A percentile compares a stretch with the other conserved stretches of the same genome.
Evolutionary conservation across 2,113 vertebrate genomes (phyloP).

Genomic region (Syrrhaptes paradoxus): DNA sequence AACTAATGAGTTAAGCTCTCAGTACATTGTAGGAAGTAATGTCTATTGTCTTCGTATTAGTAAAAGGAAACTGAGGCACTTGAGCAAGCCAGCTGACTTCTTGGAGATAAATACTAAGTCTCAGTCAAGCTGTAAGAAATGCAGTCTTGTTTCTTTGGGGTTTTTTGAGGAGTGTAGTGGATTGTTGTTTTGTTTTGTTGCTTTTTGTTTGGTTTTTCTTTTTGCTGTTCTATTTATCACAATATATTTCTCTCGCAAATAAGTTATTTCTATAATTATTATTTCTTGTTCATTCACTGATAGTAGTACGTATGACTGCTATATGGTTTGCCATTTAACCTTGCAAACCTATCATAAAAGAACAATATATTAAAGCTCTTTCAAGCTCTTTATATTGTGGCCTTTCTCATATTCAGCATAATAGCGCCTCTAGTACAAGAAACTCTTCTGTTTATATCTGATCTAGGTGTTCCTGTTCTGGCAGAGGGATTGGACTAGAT

Average conservation of each 20-base stretch:
- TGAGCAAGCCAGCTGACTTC: not conserved
- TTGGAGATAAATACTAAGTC: not conserved
- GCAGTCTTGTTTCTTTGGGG: not conserved
- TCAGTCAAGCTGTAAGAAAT: not conserved
- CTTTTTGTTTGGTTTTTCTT: not conserved
- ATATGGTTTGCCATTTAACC: not conserved
- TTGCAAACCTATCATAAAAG: not conserved
- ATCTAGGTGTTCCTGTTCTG: too few relatives aligned
- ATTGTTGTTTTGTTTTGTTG: not conserved
- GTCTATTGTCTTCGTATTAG: not conserved
- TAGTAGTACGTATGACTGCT: not conserved
- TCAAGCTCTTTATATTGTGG: not conserved
- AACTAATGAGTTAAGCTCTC: conserved; percentile 3
- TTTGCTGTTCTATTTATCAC: not conserved
- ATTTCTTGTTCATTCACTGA: not conserved
- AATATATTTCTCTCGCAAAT: not conserved
- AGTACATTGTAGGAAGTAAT: not conserved
- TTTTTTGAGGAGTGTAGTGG: rapidly evolving
- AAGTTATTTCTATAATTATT: not conserved
- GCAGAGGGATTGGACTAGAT: too few relatives aligned
- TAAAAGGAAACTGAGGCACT: conserved; percentile 18
- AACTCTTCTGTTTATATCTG: not conserved
- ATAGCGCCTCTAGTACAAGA: not conserved
- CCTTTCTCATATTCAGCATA: not conserved
- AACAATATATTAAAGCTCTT: not conserved